Evolutionary conservation across 2,888 invertebrate species (phyloP).

Genomic region (Malthinus seriepunctatus): DNA sequence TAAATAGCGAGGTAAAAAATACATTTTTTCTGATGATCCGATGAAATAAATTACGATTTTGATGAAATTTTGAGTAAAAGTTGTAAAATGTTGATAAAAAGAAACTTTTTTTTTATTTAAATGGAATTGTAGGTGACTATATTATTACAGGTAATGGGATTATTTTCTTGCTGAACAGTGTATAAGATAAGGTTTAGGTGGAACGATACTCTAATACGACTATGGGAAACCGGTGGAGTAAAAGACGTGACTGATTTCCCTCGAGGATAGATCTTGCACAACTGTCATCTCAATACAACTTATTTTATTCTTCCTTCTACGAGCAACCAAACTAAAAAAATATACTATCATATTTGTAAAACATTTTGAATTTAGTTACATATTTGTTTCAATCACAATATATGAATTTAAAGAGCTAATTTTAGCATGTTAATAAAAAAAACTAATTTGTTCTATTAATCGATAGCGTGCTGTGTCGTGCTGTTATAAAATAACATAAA

Average conservation of each 20-base stretch:
- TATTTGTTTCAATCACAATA: no score
- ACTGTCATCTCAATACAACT: conserved; percentile 29
- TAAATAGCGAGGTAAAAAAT: no score
- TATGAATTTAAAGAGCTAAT: no score
- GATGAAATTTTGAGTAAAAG: background rate
- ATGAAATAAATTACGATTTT: background rate
- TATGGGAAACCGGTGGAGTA: conserved; percentile 29
- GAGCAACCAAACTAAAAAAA: conserved; percentile 16
- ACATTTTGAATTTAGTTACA: no score
- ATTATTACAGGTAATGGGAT: conserved; percentile 6
- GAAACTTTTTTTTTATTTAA: background rate
- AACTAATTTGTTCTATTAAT: no score
- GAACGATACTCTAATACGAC: conserved; percentile 25
- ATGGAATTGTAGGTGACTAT: conserved; percentile 7
- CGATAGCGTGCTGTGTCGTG: no score
- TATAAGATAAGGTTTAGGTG: conserved; percentile 17
- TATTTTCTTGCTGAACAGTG: conserved; percentile 4
- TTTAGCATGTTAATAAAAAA: no score
- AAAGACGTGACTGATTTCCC: conserved; percentile 29
- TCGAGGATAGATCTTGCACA: conserved; percentile 23
- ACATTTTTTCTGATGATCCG: background rate
- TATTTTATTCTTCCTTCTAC: conserved; percentile 24
- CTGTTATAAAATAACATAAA: no score
- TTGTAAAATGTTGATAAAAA: background rate
- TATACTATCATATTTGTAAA: background rate